phyloP scores from a whole-genome alignment of 2,113 vertebrate species.

The Myxocyprinus asiaticus region DNA sequence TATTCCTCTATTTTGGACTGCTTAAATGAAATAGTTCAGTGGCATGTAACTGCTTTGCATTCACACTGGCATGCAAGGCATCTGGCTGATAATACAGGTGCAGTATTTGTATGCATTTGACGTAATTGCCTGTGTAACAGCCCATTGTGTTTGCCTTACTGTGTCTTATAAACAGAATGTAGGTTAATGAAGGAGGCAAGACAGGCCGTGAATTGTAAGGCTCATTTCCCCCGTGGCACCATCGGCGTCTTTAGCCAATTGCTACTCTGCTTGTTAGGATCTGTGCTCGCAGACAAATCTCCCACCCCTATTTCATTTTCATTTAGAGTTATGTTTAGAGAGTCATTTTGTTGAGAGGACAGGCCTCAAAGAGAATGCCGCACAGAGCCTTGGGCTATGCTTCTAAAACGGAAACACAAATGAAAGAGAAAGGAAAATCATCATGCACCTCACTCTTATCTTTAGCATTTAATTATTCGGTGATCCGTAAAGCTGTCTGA shows the following conservation, averaged over 20 bases:
- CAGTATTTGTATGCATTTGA: not conserved
- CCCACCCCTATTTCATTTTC: constrained; percentile 11
- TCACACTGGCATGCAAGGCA: no score
- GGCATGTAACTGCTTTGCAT: not conserved
- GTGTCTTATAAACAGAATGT: constrained; percentile 30
- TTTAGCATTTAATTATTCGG: constrained; percentile 20
- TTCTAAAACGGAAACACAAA: not conserved
- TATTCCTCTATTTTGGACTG: no score
- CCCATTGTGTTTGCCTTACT: constrained; percentile 20
- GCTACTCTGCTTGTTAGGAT: not conserved
- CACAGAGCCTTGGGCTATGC: not conserved
- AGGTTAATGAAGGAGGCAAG: constrained; percentile 34
- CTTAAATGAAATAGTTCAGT: not conserved
- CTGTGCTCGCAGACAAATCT: not conserved
- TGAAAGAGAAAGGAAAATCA: not conserved
- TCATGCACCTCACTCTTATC: constrained; percentile 1
- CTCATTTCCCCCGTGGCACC: constrained; percentile 25
- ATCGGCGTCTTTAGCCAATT: not conserved
- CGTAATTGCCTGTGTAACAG: not conserved
- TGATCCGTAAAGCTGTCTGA: not conserved
- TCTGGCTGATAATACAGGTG: not conserved
- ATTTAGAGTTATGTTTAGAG: constrained; percentile 21
- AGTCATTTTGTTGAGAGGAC: constrained; percentile 2
- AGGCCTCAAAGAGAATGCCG: not conserved
- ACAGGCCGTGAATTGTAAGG: constrained; percentile 21